Percentiles rank a stretch among this genome's conserved stretches.
Evolutionary conservation across 2,113 vertebrate species (phyloP).

Genomic region (Amphiprion percula): DNA sequence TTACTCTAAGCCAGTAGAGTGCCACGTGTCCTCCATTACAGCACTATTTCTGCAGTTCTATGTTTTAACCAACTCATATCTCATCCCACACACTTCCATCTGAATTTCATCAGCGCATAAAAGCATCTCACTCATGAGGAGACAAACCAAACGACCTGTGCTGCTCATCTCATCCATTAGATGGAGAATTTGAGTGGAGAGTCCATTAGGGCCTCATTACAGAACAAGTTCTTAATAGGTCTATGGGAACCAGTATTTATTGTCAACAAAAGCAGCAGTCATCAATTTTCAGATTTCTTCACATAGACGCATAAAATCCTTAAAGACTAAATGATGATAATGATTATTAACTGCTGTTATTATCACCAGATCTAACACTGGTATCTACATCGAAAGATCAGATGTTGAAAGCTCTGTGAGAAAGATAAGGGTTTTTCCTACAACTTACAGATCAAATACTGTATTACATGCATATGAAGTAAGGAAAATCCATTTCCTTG

Average conservation of each 20-base stretch:
- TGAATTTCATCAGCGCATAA: constrained; percentile 17
- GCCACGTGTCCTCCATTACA: not conserved
- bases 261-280: constrained; percentile 11
- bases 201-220: constrained; percentile 38
- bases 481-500: not conserved
- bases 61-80: not conserved
- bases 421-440: no score
- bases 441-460: not conserved
- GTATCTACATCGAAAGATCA: no score
- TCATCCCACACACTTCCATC: constrained; percentile 10
- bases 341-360: not conserved
- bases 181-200: constrained; percentile 9
- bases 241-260: not conserved
- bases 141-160: constrained; percentile 21
- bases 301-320: not conserved
- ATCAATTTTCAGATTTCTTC: not conserved
- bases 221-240: constrained; percentile 8
- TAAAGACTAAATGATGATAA: not conserved
- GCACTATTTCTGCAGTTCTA: not conserved
- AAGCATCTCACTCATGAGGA: constrained; percentile 32
- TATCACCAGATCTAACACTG: not conserved
- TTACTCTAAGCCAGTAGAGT: not conserved
- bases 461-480: not conserved
- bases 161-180: constrained; percentile 40
- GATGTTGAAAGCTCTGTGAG: no score